Evolutionary conservation across 2,113 vertebrate species (phyloP).

Genomic region (Cinclus cinclus): DNA sequence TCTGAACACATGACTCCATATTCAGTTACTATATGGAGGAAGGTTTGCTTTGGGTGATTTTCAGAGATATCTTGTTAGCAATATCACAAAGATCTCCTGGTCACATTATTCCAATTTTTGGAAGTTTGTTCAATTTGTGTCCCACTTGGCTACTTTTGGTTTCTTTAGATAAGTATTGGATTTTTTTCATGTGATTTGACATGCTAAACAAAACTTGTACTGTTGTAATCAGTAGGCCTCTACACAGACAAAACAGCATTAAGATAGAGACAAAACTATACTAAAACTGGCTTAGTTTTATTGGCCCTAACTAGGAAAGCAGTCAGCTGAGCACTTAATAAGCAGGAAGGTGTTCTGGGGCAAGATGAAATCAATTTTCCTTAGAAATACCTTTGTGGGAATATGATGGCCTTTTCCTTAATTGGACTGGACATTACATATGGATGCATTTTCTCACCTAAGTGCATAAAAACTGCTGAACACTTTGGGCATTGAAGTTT

Average conservation of each 20-base stretch:
- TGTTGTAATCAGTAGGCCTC: background rate
- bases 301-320: background rate
- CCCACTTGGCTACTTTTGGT: background rate
- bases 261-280: background rate
- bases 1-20: background rate
- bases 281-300: background rate
- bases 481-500: background rate
- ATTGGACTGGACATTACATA: background rate
- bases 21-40: background rate
- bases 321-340: background rate
- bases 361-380: background rate
- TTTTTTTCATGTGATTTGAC: background rate
- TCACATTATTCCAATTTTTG: background rate
- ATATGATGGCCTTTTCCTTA: background rate
- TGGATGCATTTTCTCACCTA: background rate
- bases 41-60: background rate
- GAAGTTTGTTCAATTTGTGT: background rate
- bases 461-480: background rate
- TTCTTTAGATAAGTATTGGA: background rate
- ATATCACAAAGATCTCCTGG: background rate
- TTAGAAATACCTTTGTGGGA: background rate
- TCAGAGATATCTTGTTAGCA: background rate
- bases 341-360: background rate
- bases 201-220: background rate
- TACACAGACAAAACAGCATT: background rate